Evolutionary conservation across 2,888 invertebrate species (phyloP).

Genomic region (Chrysolina haemoptera): DNA sequence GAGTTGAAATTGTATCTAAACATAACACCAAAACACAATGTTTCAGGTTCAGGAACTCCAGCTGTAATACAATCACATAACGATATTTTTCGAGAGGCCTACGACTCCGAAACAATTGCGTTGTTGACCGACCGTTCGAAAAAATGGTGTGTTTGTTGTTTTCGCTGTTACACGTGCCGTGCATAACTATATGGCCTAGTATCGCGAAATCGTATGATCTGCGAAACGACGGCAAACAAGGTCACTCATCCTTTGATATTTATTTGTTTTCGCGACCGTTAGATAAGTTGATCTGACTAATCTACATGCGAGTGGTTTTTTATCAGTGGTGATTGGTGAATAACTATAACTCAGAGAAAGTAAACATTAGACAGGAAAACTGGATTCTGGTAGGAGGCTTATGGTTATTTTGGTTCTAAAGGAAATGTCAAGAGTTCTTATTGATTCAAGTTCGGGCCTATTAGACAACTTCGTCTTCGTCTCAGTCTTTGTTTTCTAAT

Average conservation of each 20-base stretch:
- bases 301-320: neutral
- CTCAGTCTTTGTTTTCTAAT: too few relatives aligned
- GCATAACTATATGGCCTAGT: neutral
- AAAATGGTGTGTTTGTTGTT: neutral
- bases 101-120: neutral
- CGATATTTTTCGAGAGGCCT: neutral
- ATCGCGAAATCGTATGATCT: constrained; percentile 17
- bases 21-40: neutral
- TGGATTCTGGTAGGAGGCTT: too few relatives aligned
- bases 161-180: neutral
- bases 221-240: neutral
- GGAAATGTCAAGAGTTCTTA: too few relatives aligned
- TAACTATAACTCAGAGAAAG: too few relatives aligned
- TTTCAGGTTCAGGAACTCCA: neutral
- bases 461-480: too few relatives aligned
- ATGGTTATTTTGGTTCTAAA: too few relatives aligned
- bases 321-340: too few relatives aligned
- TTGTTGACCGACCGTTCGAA: neutral
- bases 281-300: neutral
- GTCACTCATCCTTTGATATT: neutral
- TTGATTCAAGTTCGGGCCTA: too few relatives aligned
- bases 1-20: too few relatives aligned
- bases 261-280: neutral
- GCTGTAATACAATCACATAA: neutral
- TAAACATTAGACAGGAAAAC: too few relatives aligned